phyloP scores from a whole-genome alignment of 2,113 vertebrate genomes.

The Mesembrinibis cayennensis region DNA sequence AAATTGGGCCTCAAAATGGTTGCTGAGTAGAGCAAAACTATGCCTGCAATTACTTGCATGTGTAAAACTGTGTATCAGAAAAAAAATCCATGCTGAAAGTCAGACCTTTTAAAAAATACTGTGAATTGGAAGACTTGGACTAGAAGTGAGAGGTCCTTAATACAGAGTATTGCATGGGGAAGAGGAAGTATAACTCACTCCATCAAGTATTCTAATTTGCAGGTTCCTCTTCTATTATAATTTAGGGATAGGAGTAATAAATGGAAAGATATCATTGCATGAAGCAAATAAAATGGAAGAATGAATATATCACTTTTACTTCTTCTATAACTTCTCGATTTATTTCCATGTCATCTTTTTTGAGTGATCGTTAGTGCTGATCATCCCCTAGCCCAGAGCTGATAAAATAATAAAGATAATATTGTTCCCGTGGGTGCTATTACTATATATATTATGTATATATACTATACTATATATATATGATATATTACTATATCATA shows the following conservation, averaged over 20 bases:
- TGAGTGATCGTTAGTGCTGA: slow-evolving; percentile 14
- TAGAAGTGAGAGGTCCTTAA: not conserved
- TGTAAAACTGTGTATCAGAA: not conserved
- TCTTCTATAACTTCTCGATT: not conserved
- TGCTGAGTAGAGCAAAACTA: not conserved
- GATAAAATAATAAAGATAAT: slow-evolving; percentile 15
- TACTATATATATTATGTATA: not conserved
- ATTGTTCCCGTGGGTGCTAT: slow-evolving; percentile 11
- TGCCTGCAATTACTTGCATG: not conserved
- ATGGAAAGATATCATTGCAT: not conserved
- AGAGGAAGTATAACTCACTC: not conserved
- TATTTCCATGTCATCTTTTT: not conserved
- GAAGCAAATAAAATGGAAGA: not conserved
- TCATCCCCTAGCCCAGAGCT: not conserved
- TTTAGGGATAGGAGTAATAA: not conserved
- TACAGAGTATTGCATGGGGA: not conserved
- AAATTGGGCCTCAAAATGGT: not conserved
- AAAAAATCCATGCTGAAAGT: not conserved
- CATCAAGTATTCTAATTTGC: not conserved
- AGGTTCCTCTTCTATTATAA: not conserved
- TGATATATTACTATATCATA: not conserved
- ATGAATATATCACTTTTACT: not conserved
- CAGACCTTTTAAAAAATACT: not conserved
- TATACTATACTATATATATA: too few species aligned
- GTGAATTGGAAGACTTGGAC: not conserved